Conservation (phyloP, 2,113 vertebrate genomes). For the Brachyistius frenatus region DNA sequence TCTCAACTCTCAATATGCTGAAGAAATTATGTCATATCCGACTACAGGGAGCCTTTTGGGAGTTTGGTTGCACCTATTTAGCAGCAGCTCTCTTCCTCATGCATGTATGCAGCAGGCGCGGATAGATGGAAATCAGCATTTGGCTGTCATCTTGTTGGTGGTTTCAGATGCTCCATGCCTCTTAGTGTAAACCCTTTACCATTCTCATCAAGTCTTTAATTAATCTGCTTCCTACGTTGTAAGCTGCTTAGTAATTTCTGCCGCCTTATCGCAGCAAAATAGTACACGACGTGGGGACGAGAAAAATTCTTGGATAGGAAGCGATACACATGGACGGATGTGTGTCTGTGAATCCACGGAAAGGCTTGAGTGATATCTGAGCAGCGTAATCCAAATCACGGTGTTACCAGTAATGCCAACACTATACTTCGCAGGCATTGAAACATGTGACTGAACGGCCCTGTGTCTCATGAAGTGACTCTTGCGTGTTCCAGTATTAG, state of each 20-base stretch:
- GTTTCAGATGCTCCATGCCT: slow-evolving; percentile 63
- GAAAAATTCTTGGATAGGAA: slow-evolving; percentile 31
- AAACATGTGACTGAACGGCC: slow-evolving; percentile 29
- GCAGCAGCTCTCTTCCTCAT: slow-evolving; percentile 36
- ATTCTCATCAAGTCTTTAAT: slow-evolving; percentile 78
- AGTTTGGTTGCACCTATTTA: slow-evolving; percentile 31
- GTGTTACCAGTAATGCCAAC: slow-evolving; percentile 21
- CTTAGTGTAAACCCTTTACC: slow-evolving; percentile 75
- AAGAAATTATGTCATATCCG: slow-evolving; percentile 45
- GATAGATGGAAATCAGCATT: slow-evolving; percentile 58
- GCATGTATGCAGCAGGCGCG: slow-evolving; percentile 30
- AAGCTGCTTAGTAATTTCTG: slow-evolving; percentile 75
- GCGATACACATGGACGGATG: slow-evolving; percentile 31
- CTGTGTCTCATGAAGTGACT: slow-evolving; percentile 46
- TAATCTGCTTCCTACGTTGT: slow-evolving; percentile 77
- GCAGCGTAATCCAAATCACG: slow-evolving; percentile 55
- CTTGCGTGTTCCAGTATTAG: slow-evolving; percentile 39
- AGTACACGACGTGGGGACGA: slow-evolving; percentile 48
- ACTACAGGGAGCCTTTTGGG: slow-evolving; percentile 31
- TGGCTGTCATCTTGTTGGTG: slow-evolving; percentile 50
- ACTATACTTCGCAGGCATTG: slow-evolving; percentile 22
- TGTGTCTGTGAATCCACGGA: slow-evolving; percentile 48
- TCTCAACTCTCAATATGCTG: slow-evolving; percentile 25
- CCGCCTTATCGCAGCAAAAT: slow-evolving; percentile 71
- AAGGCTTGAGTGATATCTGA: slow-evolving; percentile 57